These are phyloP conservation scores for Leptocoma aspasia DNA, from an alignment of 2,113 vertebrate species.

Conservation along the genomic window DNA sequence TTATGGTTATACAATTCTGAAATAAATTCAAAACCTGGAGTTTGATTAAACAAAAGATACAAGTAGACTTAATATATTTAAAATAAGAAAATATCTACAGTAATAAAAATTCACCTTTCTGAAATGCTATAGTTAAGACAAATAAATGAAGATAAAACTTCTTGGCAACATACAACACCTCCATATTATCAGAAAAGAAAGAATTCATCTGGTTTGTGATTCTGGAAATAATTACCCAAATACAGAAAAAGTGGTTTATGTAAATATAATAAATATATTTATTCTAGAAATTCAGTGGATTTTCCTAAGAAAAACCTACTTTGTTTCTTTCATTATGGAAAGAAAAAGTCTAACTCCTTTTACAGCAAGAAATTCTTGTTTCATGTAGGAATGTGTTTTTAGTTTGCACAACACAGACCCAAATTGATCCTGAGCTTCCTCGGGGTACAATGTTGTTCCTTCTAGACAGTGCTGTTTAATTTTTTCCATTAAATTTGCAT, in stretches of 20 bases:
- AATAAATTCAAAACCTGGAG: not conserved
- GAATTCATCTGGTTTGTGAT: not conserved
- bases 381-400: not conserved
- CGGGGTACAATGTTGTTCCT: not conserved
- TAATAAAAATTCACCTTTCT: not conserved
- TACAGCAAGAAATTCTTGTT: not conserved
- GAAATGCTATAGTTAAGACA: not conserved
- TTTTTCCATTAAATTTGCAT: not conserved
- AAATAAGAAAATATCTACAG: not conserved
- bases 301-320: not conserved
- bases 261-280: not conserved
- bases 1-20: not conserved
- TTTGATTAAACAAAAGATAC: not conserved
- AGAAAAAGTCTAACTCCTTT: not conserved
- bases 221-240: not conserved
- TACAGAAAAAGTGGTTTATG: not conserved
- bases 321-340: not conserved
- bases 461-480: not conserved
- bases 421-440: not conserved
- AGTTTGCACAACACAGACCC: not conserved
- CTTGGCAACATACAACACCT: not conserved
- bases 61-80: not conserved
- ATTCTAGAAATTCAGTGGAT: not conserved
- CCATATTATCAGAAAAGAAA: not conserved
- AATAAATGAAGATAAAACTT: not conserved